Conservation (phyloP, 1,140 invertebrate species). For the Musca domestica region DNA sequence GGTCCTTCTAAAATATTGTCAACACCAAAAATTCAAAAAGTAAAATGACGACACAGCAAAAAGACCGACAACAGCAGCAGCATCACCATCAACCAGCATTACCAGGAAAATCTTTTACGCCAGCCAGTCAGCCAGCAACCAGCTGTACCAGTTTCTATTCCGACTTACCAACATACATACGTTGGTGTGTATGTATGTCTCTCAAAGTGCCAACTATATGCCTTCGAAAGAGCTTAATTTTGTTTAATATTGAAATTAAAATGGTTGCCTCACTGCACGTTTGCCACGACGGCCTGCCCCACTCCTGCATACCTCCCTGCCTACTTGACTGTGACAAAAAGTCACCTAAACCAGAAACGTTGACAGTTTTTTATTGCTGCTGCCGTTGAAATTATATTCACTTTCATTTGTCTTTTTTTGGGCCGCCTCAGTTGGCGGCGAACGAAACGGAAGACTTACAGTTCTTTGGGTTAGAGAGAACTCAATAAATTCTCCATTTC, state of each 20-base stretch:
- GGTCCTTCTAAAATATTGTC: conserved; percentile 45
- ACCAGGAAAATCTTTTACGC: no score
- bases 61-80: conserved; percentile 13
- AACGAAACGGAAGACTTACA: background rate
- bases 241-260: conserved; percentile 15
- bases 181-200: background rate
- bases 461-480: background rate
- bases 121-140: no score
- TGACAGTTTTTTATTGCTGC: no score
- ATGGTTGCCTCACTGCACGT: background rate
- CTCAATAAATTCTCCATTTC: conserved; percentile 12
- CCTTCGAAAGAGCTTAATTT: background rate
- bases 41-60: conserved; percentile 4
- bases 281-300: no score
- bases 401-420: background rate
- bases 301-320: no score
- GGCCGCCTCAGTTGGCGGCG: background rate
- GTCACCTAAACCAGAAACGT: background rate
- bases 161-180: background rate
- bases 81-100: background rate
- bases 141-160: background rate
- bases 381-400: background rate
- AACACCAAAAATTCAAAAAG: background rate
- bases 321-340: background rate
- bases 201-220: background rate